phyloP scores from a whole-genome alignment of 1,140 invertebrate genomes.

The Metaphire vulgaris region DNA sequence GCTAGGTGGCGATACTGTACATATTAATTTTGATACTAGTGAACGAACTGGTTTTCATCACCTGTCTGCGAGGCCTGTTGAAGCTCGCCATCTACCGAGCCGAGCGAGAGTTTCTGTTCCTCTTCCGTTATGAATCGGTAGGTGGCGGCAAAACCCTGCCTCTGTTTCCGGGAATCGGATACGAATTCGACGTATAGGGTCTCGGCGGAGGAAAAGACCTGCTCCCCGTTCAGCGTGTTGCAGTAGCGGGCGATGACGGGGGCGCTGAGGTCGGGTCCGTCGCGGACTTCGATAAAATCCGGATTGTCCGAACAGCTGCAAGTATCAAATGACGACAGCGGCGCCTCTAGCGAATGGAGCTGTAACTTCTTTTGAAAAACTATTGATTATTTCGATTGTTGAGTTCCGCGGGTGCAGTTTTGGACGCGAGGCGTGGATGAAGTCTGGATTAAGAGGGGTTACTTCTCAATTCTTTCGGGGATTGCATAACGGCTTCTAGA shows the following conservation, averaged over 20 bases:
- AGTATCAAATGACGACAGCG: background rate
- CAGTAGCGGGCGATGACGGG: slow-evolving; percentile 72
- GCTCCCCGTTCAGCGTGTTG: slow-evolving; percentile 66
- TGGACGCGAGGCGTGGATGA: too few relatives aligned
- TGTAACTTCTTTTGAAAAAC: too few relatives aligned
- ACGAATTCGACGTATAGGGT: slow-evolving; percentile 74
- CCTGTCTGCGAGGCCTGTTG: too few relatives aligned
- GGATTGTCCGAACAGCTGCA: slow-evolving; percentile 69
- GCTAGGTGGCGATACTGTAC: too few relatives aligned
- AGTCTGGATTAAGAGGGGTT: too few relatives aligned
- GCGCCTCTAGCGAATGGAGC: background rate
- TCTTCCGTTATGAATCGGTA: slow-evolving; percentile 60
- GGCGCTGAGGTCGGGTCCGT: slow-evolving; percentile 60
- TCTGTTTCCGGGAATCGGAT: slow-evolving; percentile 70
- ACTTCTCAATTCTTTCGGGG: too few relatives aligned
- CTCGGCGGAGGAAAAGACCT: slow-evolving; percentile 67
- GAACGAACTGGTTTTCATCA: too few relatives aligned
- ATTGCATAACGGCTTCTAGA: too few relatives aligned
- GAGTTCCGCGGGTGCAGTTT: too few relatives aligned
- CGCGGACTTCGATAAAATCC: slow-evolving; percentile 72
- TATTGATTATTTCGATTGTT: too few relatives aligned
- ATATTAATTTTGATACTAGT: too few relatives aligned
- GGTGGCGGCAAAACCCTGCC: slow-evolving; percentile 76
- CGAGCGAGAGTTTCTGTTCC: background rate
- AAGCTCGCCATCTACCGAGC: too few relatives aligned